A percentile compares a stretch with the other conserved stretches of the same genome.
Evolutionary conservation across 2,888 invertebrate genomes (phyloP).

Genomic region (Zygogramma bicolorata): DNA sequence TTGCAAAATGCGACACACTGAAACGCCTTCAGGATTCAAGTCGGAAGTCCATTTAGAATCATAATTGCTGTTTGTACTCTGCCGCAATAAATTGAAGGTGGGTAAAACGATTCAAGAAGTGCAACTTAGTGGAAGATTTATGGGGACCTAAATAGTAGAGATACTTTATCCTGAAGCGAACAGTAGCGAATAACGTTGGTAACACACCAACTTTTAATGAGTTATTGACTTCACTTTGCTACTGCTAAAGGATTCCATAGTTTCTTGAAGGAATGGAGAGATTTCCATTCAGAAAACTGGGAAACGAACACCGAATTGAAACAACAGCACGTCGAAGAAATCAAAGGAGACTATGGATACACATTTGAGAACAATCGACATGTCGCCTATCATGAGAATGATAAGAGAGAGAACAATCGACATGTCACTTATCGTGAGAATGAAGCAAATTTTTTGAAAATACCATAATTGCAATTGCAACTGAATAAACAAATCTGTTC

Average conservation of each 20-base stretch:
- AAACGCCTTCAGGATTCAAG: neutral
- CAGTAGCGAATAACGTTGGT: too few relatives aligned
- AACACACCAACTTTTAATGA: neutral
- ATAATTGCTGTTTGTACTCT: constrained; percentile 6
- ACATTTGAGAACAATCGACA: too few relatives aligned
- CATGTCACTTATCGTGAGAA: too few relatives aligned
- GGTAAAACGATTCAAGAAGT: constrained; percentile 11
- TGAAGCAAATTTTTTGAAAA: too few relatives aligned
- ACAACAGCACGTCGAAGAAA: too few relatives aligned
- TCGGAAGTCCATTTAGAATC: constrained; percentile 11
- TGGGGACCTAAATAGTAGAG: constrained; percentile 17
- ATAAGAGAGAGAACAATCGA: too few relatives aligned
- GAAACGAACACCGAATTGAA: too few relatives aligned
- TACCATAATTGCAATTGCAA: too few relatives aligned
- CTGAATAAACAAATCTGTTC: too few relatives aligned
- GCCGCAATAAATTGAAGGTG: constrained; percentile 16
- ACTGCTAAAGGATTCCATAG: neutral
- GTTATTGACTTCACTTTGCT: neutral
- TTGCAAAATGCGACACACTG: neutral
- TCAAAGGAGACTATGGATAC: too few relatives aligned
- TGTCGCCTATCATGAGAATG: too few relatives aligned
- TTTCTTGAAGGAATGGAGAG: neutral
- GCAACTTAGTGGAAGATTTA: constrained; percentile 23
- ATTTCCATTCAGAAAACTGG: neutral
- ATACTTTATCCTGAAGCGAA: constrained; percentile 1